These are phyloP conservation scores for Chondrilla cf. caribensis DNA, from an alignment of 37 sponge, comb jelly and placozoan genomes.

Conservation along the genomic window DNA sequence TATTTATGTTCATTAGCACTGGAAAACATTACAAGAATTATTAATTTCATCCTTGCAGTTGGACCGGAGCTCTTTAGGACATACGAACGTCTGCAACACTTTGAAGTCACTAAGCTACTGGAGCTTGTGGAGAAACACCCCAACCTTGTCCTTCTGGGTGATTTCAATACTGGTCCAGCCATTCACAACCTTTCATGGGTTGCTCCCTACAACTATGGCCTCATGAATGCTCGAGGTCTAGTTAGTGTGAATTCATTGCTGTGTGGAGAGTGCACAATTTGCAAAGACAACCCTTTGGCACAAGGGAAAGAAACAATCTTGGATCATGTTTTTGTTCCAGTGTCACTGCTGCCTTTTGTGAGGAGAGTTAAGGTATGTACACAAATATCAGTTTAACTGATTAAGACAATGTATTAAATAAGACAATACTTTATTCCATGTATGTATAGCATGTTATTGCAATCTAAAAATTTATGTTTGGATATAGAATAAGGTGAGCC, in stretches of 20 bases:
- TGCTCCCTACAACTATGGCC: constrained; percentile 16
- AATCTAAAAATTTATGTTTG: too few species aligned
- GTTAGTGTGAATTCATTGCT: constrained; percentile 10
- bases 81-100: neutral
- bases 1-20: too few species aligned
- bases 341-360: neutral
- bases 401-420: too few species aligned
- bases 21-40: too few species aligned
- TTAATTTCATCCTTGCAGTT: neutral
- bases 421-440: too few species aligned
- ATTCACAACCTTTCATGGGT: neutral
- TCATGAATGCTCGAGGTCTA: constrained; percentile 16
- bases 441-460: too few species aligned
- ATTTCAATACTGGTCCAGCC: constrained; percentile 19
- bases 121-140: neutral
- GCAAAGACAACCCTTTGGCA: neutral
- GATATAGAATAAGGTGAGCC: too few species aligned
- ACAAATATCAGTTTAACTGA: too few species aligned
- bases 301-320: neutral
- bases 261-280: constrained; percentile 8
- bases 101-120: neutral
- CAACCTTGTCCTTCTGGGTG: constrained; percentile 1
- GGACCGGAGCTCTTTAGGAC: neutral
- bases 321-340: constrained; percentile 13
- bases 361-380: neutral